Percentiles rank a stretch among this genome's conserved stretches.
phyloP scores from a whole-genome alignment of 2,113 vertebrate genomes.

The Perognathus longimembris region DNA sequence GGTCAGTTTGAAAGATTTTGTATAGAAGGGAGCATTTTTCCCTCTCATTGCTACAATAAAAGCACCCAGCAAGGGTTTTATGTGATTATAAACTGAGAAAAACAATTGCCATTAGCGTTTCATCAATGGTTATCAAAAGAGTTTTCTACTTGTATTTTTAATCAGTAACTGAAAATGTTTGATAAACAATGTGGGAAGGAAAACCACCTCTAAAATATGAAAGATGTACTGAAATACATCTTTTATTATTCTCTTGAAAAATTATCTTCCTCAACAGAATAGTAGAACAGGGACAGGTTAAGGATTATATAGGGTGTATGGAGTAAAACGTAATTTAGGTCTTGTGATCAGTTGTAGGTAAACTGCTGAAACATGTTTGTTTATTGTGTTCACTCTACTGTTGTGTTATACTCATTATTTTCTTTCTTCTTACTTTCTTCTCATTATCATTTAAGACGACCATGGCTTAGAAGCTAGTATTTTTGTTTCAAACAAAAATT shows the following conservation, averaged over 20 bases:
- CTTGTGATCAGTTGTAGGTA: neutral
- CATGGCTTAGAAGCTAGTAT: neutral
- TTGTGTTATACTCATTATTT: neutral
- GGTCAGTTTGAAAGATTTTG: neutral
- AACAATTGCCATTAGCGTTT: neutral
- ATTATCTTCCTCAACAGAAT: neutral
- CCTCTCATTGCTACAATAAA: neutral
- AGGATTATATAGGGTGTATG: neutral
- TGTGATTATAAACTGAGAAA: neutral
- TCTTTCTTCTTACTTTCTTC: neutral
- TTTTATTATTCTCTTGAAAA: neutral
- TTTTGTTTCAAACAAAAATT: neutral
- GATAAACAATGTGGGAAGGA: neutral
- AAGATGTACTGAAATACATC: neutral
- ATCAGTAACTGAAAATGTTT: neutral
- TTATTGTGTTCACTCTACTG: too few relatives aligned
- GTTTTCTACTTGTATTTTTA: neutral
- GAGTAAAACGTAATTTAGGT: neutral
- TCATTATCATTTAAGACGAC: neutral
- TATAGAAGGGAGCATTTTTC: neutral
- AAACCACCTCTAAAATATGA: neutral
- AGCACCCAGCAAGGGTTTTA: neutral
- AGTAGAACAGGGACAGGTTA: neutral
- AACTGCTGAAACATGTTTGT: neutral
- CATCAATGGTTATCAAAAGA: neutral